Base-by-base conservation (phyloP, 2,888 invertebrate genomes). In the Drosophila prostipennis region DNA sequence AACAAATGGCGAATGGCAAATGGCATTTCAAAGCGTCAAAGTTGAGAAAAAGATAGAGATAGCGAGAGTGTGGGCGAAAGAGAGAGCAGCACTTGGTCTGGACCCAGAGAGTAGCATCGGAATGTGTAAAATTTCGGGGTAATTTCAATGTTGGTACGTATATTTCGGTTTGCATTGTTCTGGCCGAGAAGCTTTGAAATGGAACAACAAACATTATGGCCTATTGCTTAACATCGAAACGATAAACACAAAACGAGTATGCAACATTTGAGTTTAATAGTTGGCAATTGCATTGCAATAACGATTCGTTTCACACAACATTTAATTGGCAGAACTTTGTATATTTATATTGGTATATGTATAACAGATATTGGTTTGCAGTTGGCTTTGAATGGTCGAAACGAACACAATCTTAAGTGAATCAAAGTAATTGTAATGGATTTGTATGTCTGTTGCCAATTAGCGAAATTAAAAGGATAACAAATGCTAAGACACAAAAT, bases 271-370 rank as follows among this genome's bases (percentile, higher is more conserved):
- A 61, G n/a, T 32, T 40, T 60, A 7, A 60, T 61, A 61, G 52
- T 70, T 49, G 70, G 51, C 79, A 80, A 84, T 54, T 75, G 75
- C 80, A 85, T 80, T 69, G 84, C 80, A 87, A 80, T 29, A 87
- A 81, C 84, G 80, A 80, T 80, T 86, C 61, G 32, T 78, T 71
- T 71, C 46, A 81, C 84, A 81, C 80, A 81, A 81, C 80, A 81
- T 79, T 76, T 53, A 81, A 84, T 78, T 84, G 76, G 76, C 69
- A 51, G 73, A 51, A 71, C 59, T 67, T 70, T 72, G 51, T 69
- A 51, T 51, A 42, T 58, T 57, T 58, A 58, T 58, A 58, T 56
- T 40, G 11, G 57, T 45, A 46, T 45, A 46, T 71, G 45, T 65
- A 63, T 63, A 63, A 29, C n/a, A 55, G 55, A 69, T 68, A 70